Evolutionary conservation across 2,113 vertebrate genomes (phyloP), one percentile per base, ranked within the genome.

Genomic region (Donacobius atricapilla): DNA sequence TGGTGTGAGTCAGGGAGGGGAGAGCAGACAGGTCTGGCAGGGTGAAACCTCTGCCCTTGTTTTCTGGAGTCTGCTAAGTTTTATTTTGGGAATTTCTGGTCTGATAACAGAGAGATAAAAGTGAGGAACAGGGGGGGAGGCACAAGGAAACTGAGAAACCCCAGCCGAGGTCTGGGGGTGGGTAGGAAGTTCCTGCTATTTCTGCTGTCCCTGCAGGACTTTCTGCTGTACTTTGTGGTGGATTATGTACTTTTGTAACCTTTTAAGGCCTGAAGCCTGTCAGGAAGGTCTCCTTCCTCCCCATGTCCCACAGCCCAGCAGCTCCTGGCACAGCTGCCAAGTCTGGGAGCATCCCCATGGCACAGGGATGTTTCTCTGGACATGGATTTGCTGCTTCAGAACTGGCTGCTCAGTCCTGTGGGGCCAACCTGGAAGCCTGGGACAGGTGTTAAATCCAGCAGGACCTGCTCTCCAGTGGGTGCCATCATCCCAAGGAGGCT

Each of bases 131-230:
- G 18, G 15, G 22, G 1, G 1, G 16, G 53, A 45, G 50, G 13
- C 28, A 28, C 24, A 4, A 39, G 35, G 69, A 44, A 51, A 66
- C n/a, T 47, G 82, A 47, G 47, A 63, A 73, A 56, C 23, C 31
- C 25, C 60, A 78, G 64, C 35, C 0, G 0, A 64, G n/a, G 17
- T n/a, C 66, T 65, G 42, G 30, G 20, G 13, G 4, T n/a, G 9
- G 25, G 12, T 37, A 6, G 28, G 84, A 66, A 57, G 3, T 42
- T 47, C 50, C 69, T 60, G 37, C 24, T 57, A 0, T 39, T 78
- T 91, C 30, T 89, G 40, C 47, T 60, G 22, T 48, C 2, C 1
- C 83, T 89, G 75, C 50, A 79, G 56, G 10, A 21, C 35, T 53
- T 84, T 21, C 42, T 57, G 47, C 58, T 68, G 47, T 27, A 7